Conservation (phyloP, 2,113 vertebrate species). For the Sorex fumeus region DNA sequence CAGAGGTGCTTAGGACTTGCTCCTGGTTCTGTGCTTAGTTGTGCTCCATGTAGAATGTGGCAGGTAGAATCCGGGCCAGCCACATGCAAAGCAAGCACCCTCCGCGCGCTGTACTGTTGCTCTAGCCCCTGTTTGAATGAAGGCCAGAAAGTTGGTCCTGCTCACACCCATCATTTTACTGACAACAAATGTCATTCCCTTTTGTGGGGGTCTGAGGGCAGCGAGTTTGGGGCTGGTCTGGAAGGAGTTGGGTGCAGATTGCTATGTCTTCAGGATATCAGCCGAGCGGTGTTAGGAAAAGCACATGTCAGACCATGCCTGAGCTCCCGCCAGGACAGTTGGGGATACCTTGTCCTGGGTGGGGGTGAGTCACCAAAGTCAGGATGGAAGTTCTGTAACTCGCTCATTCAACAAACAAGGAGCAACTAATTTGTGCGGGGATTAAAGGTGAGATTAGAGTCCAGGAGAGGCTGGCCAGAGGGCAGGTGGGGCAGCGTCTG, state of each 20-base stretch:
- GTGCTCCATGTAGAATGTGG: too few relatives aligned
- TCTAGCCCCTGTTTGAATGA: neutral
- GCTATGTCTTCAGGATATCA: neutral
- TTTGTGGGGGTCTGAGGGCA: accelerated
- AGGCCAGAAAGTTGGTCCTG: neutral
- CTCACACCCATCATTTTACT: accelerated
- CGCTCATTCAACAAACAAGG: neutral
- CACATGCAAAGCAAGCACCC: too few relatives aligned
- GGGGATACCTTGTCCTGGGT: neutral
- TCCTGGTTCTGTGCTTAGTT: too few relatives aligned
- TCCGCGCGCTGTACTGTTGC: too few relatives aligned
- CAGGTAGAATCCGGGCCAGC: too few relatives aligned
- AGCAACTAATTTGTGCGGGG: neutral
- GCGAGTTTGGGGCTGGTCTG: neutral
- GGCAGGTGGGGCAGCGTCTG: neutral
- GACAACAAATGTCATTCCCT: neutral
- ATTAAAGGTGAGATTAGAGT: neutral
- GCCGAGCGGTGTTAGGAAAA: neutral
- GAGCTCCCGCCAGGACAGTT: neutral
- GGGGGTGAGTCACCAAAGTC: neutral
- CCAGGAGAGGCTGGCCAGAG: too few relatives aligned
- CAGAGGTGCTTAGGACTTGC: too few relatives aligned
- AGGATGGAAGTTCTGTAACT: neutral
- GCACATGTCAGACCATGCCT: neutral
- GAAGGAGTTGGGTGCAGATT: neutral